A percentile compares a stretch with the other conserved stretches of the same genome.
phyloP scores from a whole-genome alignment of 2,797 vertebrate genomes.

The Dendrocincla fuliginosa region DNA sequence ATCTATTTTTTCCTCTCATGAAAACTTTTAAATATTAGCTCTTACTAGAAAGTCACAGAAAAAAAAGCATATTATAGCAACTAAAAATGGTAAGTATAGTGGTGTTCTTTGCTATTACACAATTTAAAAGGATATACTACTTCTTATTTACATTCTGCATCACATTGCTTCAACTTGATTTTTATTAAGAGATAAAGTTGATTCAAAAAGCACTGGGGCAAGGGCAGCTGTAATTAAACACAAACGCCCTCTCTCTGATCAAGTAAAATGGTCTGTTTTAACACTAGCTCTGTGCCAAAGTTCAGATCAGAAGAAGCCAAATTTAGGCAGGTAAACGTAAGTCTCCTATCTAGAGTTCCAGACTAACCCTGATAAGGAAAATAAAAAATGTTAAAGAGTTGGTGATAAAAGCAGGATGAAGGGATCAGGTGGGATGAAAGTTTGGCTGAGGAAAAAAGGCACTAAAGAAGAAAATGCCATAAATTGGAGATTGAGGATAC shows the following conservation, averaged over 20 bases:
- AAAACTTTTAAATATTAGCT: conserved; percentile 38
- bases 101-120: not conserved
- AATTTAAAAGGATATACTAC: not conserved
- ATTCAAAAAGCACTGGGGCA: not conserved
- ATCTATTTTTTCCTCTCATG: conserved; percentile 37
- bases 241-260: not conserved
- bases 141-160: not conserved
- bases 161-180: not conserved
- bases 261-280: not conserved
- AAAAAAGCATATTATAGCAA: not conserved
- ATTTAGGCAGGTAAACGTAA: not conserved
- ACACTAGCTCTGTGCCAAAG: not conserved
- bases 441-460: not conserved
- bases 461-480: not conserved
- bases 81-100: not conserved
- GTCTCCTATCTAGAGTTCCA: not conserved
- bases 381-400: not conserved
- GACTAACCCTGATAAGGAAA: not conserved
- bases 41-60: not conserved
- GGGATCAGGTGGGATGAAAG: not conserved
- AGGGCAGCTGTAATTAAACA: not conserved
- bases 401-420: not conserved
- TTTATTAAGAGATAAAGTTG: not conserved
- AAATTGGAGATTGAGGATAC: not conserved
- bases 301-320: not conserved